These are phyloP conservation scores for Ptilonorhynchus violaceus DNA, from an alignment of 2,113 vertebrate species.

Conservation along the genomic window DNA sequence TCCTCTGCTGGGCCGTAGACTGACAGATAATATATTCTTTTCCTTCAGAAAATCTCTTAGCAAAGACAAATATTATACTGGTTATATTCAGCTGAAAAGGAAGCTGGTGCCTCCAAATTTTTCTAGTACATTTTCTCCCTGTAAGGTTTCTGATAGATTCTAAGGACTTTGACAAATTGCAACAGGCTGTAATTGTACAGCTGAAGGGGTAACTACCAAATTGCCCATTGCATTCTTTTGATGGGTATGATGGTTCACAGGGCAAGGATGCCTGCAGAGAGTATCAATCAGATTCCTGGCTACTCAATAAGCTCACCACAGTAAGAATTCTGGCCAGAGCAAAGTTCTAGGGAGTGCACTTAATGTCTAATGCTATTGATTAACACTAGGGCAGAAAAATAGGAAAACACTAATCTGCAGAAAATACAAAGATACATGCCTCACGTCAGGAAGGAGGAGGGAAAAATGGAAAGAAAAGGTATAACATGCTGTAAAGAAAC, in stretches of 20 bases:
- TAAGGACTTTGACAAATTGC: neutral
- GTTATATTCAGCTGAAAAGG: neutral
- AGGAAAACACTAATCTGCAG: neutral
- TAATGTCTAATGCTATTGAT: neutral
- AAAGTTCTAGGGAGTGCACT: neutral
- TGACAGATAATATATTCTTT: neutral
- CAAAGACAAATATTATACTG: neutral
- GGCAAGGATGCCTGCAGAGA: neutral
- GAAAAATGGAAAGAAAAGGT: accelerated
- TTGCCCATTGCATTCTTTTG: neutral
- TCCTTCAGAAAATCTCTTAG: neutral
- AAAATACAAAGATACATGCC: neutral
- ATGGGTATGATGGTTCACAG: neutral
- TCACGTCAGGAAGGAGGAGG: neutral
- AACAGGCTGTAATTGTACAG: neutral
- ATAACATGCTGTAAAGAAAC: neutral
- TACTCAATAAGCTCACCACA: neutral
- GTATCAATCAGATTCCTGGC: neutral
- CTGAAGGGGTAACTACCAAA: neutral
- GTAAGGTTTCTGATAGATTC: neutral
- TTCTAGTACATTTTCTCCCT: neutral
- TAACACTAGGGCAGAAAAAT: neutral
- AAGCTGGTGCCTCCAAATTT: neutral
- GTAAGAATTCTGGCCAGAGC: neutral
- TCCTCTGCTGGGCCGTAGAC: neutral